Percentiles rank a stretch among this genome's conserved stretches.
These are phyloP conservation scores for Tursiops truncatus DNA, from an alignment of 2,113 vertebrate genomes.

Conservation along the genomic window DNA sequence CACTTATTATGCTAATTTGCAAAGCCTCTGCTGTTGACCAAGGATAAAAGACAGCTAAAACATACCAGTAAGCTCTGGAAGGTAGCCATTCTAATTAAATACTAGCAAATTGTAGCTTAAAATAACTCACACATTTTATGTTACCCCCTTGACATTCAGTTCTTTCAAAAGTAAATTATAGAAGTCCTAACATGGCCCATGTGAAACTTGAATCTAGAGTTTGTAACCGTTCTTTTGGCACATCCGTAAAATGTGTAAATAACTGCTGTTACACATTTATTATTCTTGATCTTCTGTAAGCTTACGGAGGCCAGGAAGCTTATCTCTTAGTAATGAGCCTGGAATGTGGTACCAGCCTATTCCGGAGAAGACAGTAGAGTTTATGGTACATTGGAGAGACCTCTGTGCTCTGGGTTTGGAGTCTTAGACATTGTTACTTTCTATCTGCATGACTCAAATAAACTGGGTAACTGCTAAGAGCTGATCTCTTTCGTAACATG, in stretches of 20 bases:
- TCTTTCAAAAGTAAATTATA: not conserved
- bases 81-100: not conserved
- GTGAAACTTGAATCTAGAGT: not conserved
- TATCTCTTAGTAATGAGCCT: not conserved
- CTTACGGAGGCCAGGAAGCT: not conserved
- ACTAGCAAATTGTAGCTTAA: not conserved
- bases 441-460: not conserved
- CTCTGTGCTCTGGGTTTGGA: not conserved
- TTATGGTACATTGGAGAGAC: rapidly evolving
- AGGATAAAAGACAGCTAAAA: not conserved
- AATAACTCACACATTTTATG: not conserved
- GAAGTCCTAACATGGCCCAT: not conserved
- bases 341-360: not conserved
- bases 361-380: not conserved
- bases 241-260: not conserved
- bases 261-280: not conserved
- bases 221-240: not conserved
- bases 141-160: not conserved
- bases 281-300: not conserved
- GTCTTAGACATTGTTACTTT: not conserved
- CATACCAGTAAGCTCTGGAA: not conserved
- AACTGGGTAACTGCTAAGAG: not conserved
- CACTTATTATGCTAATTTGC: not conserved
- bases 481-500: not conserved
- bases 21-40: not conserved